Evolutionary conservation across 37 sponge, comb jelly and placozoan species (phyloP).

Genomic region (Cliona cf. orientalis): DNA sequence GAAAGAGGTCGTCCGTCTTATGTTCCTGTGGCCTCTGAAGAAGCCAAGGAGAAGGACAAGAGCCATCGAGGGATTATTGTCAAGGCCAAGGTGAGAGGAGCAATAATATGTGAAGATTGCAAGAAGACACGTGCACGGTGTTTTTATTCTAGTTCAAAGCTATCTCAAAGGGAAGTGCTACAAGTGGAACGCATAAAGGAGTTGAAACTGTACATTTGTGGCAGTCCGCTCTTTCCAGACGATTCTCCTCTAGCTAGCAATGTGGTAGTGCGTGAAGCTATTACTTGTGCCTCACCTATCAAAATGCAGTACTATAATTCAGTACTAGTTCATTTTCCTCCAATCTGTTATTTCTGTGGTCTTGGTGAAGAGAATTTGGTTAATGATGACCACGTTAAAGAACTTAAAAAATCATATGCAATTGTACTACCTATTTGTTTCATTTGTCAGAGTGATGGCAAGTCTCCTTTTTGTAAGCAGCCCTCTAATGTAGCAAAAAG

Average conservation of each 20-base stretch:
- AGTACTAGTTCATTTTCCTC: too few relatives aligned
- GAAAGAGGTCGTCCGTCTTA: background rate
- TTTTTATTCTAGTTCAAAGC: background rate
- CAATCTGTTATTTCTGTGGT: too few relatives aligned
- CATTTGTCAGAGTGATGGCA: conserved; percentile 1
- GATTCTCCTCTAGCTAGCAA: too few relatives aligned
- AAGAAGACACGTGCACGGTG: background rate
- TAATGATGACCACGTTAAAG: background rate
- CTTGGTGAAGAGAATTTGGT: background rate
- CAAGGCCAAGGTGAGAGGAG: background rate
- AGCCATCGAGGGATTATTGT: background rate
- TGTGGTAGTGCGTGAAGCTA: too few relatives aligned
- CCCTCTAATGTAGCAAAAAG: too few relatives aligned
- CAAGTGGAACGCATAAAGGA: too few relatives aligned
- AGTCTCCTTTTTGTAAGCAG: too few relatives aligned
- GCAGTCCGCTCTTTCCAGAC: too few relatives aligned
- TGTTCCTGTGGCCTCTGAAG: background rate
- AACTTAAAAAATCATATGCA: conserved; percentile 1
- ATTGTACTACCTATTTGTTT: conserved; percentile 17
- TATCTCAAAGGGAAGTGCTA: background rate
- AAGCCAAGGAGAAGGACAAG: background rate
- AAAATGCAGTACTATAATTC: too few relatives aligned
- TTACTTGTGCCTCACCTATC: too few relatives aligned
- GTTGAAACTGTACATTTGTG: too few relatives aligned
- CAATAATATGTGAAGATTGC: background rate